Conservation (phyloP, 2,113 vertebrate species). For the Mystacornis crossleyi region DNA sequence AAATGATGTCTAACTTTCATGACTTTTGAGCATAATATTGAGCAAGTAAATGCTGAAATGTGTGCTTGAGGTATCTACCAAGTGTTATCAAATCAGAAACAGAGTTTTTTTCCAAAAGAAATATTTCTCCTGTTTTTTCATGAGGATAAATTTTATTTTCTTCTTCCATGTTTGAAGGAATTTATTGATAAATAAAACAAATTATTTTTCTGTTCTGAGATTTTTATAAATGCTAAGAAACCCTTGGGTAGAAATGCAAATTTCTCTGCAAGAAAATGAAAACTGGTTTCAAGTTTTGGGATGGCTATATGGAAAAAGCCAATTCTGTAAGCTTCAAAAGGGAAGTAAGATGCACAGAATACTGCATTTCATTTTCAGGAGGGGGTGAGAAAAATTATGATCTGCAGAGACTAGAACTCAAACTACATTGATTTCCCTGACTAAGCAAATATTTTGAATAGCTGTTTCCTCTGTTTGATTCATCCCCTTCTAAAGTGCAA, state of each 20-base stretch:
- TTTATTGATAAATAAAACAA: neutral
- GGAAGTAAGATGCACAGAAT: neutral
- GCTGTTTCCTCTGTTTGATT: neutral
- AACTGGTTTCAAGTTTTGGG: neutral
- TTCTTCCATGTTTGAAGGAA: neutral
- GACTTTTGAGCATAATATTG: neutral
- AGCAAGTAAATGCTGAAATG: neutral
- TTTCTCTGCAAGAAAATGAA: neutral
- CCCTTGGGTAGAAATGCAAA: neutral
- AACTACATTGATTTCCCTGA: neutral
- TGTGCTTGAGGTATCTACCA: neutral
- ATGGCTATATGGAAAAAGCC: neutral
- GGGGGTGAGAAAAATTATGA: neutral
- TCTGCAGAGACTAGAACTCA: neutral
- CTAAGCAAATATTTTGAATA: neutral
- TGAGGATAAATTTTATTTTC: neutral
- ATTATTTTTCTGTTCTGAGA: neutral
- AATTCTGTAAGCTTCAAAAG: neutral
- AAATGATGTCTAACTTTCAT: neutral
- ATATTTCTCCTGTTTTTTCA: neutral
- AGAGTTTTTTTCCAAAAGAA: neutral
- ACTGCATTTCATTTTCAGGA: neutral
- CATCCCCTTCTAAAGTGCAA: neutral
- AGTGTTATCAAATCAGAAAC: neutral
- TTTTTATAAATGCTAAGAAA: neutral